Conservation (phyloP, 2,888 invertebrate genomes). For the Helicoverpa assulta region DNA sequence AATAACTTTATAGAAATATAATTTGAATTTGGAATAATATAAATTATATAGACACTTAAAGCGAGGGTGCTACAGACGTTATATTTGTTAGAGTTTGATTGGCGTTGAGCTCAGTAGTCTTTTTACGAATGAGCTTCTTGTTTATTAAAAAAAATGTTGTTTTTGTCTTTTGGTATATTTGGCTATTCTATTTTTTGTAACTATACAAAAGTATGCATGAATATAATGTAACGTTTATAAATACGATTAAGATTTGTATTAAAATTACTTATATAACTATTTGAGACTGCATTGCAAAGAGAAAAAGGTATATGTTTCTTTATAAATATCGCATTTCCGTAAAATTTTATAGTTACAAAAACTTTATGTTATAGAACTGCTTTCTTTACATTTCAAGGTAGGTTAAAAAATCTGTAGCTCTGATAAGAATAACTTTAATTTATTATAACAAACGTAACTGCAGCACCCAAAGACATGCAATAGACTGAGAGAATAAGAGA, state of each 20-base stretch:
- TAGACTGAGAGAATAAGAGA: slow-evolving; percentile 78
- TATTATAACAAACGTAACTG: slow-evolving; percentile 50
- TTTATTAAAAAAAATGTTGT: no score
- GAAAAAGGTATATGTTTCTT: background rate
- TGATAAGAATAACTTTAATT: no score
- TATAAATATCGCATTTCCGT: background rate
- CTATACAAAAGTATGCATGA: no score
- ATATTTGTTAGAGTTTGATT: background rate
- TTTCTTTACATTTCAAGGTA: no score
- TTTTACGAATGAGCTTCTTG: background rate
- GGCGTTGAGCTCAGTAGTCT: background rate
- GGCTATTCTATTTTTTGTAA: no score
- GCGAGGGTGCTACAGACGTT: slow-evolving; percentile 68
- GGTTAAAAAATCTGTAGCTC: no score
- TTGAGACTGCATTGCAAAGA: background rate
- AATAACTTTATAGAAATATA: slow-evolving; percentile 27
- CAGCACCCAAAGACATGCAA: slow-evolving; percentile 73
- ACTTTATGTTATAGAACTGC: no score
- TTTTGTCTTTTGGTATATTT: no score
- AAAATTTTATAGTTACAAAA: background rate
- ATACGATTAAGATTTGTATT: no score
- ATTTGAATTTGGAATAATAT: slow-evolving; percentile 38
- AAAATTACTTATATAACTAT: background rate
- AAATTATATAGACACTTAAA: slow-evolving; percentile 54
- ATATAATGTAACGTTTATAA: no score